Percentiles rank a stretch among this genome's conserved stretches.
These are phyloP conservation scores for Varanus salvator DNA, from an alignment of 2,113 vertebrate species.

Conservation along the genomic window DNA sequence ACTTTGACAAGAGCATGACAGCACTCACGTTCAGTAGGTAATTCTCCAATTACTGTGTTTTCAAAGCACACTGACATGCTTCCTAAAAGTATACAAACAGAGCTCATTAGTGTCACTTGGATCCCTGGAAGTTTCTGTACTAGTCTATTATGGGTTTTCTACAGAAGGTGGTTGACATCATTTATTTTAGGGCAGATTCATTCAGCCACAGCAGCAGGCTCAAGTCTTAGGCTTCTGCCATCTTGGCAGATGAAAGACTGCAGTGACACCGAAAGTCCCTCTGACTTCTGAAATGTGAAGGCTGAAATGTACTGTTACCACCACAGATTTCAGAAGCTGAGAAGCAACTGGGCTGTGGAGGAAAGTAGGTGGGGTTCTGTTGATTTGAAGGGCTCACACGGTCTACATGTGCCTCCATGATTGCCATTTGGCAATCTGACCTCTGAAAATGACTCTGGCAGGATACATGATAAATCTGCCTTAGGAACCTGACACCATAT, in stretches of 20 bases:
- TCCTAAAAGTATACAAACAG: constrained; percentile 16
- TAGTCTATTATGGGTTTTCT: neutral
- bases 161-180: constrained; percentile 34
- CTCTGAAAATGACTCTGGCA: too few relatives aligned
- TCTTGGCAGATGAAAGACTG: constrained; percentile 19
- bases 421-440: too few relatives aligned
- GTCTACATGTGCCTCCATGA: too few relatives aligned
- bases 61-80: constrained; percentile 48
- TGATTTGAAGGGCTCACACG: too few relatives aligned
- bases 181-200: constrained; percentile 38
- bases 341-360: too few relatives aligned
- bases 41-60: constrained; percentile 26
- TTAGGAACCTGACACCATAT: neutral
- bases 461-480: neutral
- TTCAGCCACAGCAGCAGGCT: constrained; percentile 30
- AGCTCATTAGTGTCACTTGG: constrained; percentile 55
- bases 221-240: constrained; percentile 4
- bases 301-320: too few relatives aligned
- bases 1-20: neutral
- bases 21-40: constrained; percentile 10
- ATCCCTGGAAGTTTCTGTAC: constrained; percentile 19
- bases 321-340: too few relatives aligned
- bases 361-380: too few relatives aligned
- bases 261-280: neutral
- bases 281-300: too few relatives aligned